phyloP scores from a whole-genome alignment of 2,888 invertebrate genomes.

The Gonocerus acuteangulatus region DNA sequence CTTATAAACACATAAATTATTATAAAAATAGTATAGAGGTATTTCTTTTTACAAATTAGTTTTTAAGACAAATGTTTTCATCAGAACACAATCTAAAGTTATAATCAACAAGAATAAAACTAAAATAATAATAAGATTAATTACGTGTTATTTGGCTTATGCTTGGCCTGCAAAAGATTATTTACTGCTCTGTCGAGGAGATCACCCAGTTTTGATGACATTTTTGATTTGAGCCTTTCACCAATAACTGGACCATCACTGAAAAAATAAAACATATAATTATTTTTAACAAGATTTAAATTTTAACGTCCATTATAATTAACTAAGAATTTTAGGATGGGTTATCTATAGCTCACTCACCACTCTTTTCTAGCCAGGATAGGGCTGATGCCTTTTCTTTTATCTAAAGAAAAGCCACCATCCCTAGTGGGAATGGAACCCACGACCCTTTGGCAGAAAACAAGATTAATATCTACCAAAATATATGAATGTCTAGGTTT shows the following conservation, averaged over 20 bases:
- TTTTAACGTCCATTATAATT: too few species aligned
- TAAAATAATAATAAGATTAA: background rate
- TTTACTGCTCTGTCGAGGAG: constrained; percentile 40
- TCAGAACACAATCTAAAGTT: too few species aligned
- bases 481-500: background rate
- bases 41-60: too few species aligned
- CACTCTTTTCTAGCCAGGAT: background rate
- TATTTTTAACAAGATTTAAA: background rate
- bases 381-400: too few species aligned
- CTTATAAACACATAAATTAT: too few species aligned
- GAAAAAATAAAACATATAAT: constrained; percentile 4
- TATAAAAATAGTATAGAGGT: too few species aligned
- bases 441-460: too few species aligned
- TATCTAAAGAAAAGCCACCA: too few species aligned
- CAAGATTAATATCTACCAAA: background rate
- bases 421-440: too few species aligned
- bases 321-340: too few species aligned
- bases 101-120: too few species aligned
- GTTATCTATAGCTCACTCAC: background rate
- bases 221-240: constrained; percentile 40
- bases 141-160: constrained; percentile 24
- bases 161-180: constrained; percentile 36
- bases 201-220: constrained; percentile 40
- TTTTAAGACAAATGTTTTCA: too few species aligned
- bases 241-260: constrained; percentile 34